These are phyloP conservation scores for Yponomeuta evonymella DNA, from an alignment of 2,888 invertebrate species.

Conservation along the genomic window DNA sequence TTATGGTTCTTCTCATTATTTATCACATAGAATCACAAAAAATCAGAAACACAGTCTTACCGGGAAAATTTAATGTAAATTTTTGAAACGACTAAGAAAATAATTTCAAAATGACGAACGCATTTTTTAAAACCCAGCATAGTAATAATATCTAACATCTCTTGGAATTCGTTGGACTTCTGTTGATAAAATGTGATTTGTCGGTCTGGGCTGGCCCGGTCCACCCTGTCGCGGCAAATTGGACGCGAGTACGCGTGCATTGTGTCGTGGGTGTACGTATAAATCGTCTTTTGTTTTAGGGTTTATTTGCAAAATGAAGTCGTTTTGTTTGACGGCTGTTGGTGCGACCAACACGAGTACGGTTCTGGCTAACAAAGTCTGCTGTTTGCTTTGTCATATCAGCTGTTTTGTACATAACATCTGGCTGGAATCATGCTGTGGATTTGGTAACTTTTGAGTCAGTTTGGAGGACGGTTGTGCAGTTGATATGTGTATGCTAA, in stretches of 20 bases:
- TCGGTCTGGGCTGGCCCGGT: neutral
- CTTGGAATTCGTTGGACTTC: neutral
- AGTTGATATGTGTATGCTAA: too few species aligned
- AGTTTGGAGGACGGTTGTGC: too few species aligned
- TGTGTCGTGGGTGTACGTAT: constrained; percentile 1
- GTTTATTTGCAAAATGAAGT: constrained; percentile 1
- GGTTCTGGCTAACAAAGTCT: neutral
- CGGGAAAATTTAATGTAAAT: too few species aligned
- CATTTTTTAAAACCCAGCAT: too few species aligned
- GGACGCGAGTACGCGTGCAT: neutral
- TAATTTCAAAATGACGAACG: too few species aligned
- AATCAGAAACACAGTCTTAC: too few species aligned
- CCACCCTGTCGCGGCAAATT: neutral
- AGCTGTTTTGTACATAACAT: neutral
- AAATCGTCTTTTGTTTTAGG: constrained; percentile 3
- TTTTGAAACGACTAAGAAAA: too few species aligned
- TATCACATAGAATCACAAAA: too few species aligned
- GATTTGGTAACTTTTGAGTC: too few species aligned
- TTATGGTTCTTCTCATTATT: too few species aligned
- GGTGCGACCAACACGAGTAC: neutral
- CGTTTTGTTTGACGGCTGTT: neutral
- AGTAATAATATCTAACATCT: too few species aligned
- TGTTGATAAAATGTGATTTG: neutral
- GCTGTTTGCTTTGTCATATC: neutral
- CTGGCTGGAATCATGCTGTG: too few species aligned